phyloP scores from a whole-genome alignment of 2,113 vertebrate genomes.

The Felis chaus region DNA sequence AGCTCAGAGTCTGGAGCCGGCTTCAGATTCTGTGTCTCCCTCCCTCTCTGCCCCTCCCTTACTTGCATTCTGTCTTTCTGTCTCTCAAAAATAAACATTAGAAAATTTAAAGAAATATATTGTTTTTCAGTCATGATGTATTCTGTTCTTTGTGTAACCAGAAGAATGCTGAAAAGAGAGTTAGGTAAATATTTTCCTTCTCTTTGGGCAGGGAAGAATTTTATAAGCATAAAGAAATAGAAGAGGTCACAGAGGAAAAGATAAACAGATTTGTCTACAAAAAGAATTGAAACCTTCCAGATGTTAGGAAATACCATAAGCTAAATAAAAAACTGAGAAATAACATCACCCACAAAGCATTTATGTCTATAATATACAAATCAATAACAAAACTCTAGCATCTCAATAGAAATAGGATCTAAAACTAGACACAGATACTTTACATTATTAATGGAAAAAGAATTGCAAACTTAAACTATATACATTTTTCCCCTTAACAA shows the following conservation, averaged over 20 bases:
- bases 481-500: neutral
- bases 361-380: neutral
- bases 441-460: neutral
- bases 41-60: no score
- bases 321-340: constrained; percentile 27
- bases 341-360: neutral
- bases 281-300: neutral
- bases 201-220: neutral
- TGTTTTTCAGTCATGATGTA: neutral
- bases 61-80: no score
- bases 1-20: no score
- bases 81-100: no score
- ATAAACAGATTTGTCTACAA: neutral
- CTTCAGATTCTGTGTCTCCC: no score
- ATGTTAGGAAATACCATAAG: neutral
- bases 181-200: neutral
- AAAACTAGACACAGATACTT: neutral
- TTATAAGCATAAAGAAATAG: constrained; percentile 19
- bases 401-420: neutral
- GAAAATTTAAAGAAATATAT: no score
- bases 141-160: constrained; percentile 1
- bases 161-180: neutral
- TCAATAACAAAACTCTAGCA: neutral
- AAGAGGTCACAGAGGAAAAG: neutral
- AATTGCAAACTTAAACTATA: neutral